phyloP scores from a whole-genome alignment of 2,797 vertebrate genomes.

The Crocidura indochinensis region DNA sequence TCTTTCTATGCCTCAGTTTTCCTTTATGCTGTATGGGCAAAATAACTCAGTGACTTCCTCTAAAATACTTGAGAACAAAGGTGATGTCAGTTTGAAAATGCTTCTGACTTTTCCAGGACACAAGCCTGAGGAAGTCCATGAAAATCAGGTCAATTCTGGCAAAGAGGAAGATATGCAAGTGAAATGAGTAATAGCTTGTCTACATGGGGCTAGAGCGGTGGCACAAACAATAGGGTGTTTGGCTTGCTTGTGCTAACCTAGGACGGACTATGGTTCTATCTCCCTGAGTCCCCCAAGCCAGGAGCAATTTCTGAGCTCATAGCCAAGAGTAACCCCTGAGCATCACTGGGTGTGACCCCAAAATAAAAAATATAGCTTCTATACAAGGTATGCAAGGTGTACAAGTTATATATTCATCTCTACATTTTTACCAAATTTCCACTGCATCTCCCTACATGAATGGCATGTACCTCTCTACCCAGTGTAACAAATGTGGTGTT shows the following conservation, averaged over 20 bases:
- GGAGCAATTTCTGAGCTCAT: too few species aligned
- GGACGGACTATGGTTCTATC: too few species aligned
- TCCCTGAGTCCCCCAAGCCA: too few species aligned
- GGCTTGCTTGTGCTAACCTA: too few species aligned
- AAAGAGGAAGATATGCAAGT: not conserved
- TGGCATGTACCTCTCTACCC: not conserved
- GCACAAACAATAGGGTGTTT: too few species aligned
- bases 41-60: not conserved
- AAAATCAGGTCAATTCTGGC: not conserved
- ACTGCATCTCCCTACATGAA: not conserved
- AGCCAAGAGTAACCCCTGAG: too few species aligned
- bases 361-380: too few species aligned
- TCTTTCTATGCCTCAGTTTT: not conserved
- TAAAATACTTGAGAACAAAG: constrained; percentile 8
- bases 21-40: not conserved
- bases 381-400: not conserved
- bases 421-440: not conserved
- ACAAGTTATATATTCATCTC: too few species aligned
- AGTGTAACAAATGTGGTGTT: not conserved
- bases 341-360: too few species aligned
- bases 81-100: not conserved
- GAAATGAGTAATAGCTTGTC: too few species aligned
- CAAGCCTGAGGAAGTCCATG: not conserved
- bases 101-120: too few species aligned
- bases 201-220: too few species aligned